Evolutionary conservation across 1,140 invertebrate genomes (phyloP).

Genomic region (Sycophila sp.): DNA sequence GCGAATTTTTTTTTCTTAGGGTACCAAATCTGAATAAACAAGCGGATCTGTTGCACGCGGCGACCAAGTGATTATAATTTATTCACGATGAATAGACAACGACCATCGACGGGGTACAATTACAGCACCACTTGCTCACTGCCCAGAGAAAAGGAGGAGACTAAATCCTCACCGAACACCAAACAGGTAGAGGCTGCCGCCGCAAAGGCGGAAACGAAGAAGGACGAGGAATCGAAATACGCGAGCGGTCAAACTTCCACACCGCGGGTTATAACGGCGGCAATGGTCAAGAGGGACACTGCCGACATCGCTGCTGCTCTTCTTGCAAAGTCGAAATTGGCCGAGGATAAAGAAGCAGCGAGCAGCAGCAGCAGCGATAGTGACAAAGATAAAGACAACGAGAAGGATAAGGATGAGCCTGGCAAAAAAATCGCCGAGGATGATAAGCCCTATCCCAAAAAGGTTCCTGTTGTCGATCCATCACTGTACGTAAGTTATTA

Average conservation of each 20-base stretch:
- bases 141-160: background rate
- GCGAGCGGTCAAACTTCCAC: background rate
- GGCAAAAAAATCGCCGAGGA: background rate
- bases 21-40: background rate
- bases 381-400: background rate
- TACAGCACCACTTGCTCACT: too few relatives aligned
- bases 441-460: conserved; percentile 27
- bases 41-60: background rate
- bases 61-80: background rate
- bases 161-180: too few relatives aligned
- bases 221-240: background rate
- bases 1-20: background rate
- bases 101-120: too few relatives aligned
- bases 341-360: background rate
- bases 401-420: background rate
- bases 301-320: too few relatives aligned
- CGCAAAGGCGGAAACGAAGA: conserved; percentile 15
- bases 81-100: too few relatives aligned
- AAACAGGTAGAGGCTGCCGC: background rate
- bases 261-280: too few relatives aligned
- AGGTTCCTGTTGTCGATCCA: conserved; percentile 39
- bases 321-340: background rate
- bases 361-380: background rate
- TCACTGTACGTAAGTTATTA: conserved; percentile 26
- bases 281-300: too few relatives aligned